Conservation (phyloP, 92 coral and sea anemone genomes). For the Umimayanthus kanabou region DNA sequence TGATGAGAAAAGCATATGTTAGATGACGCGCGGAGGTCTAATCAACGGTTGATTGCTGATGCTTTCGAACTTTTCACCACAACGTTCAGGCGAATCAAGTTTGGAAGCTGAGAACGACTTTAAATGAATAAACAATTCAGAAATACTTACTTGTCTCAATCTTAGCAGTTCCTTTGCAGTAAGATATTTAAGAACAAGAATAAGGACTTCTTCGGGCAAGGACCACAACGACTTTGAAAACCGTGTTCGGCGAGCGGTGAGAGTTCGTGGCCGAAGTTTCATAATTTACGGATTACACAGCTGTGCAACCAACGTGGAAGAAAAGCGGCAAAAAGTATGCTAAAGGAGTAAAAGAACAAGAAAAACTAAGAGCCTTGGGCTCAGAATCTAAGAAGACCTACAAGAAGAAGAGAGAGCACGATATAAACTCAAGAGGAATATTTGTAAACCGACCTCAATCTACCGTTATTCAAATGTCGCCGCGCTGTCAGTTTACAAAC, state of each 20-base stretch:
- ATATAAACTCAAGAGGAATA: background rate
- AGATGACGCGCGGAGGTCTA: conserved; percentile 32
- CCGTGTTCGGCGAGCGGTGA: conserved; percentile 67
- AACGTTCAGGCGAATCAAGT: background rate
- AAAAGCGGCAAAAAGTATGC: background rate
- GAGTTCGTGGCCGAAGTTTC: conserved; percentile 78
- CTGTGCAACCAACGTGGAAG: background rate
- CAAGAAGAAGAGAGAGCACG: conserved; percentile 8
- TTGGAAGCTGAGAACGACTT: background rate
- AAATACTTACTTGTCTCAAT: conserved; percentile 80
- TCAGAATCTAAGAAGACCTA: conserved; percentile 34
- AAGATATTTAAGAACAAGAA: conserved; percentile 79
- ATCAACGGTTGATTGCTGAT: conserved; percentile 40
- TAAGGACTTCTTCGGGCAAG: conserved; percentile 86
- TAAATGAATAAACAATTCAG: background rate
- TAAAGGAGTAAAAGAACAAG: background rate
- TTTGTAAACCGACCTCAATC: background rate
- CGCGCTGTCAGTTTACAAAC: conserved; percentile 48
- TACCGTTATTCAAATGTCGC: conserved; percentile 48
- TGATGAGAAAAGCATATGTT: conserved; percentile 17
- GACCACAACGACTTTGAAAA: conserved; percentile 64
- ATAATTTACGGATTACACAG: conserved; percentile 41
- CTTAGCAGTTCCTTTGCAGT: conserved; percentile 76
- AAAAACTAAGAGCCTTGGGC: conserved; percentile 30
- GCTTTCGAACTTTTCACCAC: conserved; percentile 3